Percentiles rank a stretch among this genome's conserved stretches.
Evolutionary conservation across 2,113 vertebrate species (phyloP).

Genomic region (Acanthisitta chloris): DNA sequence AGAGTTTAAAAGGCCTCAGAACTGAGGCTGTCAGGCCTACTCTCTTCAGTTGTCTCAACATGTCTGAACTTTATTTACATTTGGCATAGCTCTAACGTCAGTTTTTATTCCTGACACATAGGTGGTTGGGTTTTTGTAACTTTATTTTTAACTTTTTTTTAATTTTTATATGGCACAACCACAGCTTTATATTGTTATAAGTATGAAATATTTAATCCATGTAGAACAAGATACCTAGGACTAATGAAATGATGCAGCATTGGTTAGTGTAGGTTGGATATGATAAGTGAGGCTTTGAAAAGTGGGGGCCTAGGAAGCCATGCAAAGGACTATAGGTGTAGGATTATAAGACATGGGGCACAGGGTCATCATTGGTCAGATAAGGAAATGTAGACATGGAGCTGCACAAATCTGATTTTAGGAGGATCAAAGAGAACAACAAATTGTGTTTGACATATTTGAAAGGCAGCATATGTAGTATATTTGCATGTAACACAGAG

Average conservation of each 20-base stretch:
- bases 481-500: background rate
- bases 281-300: background rate
- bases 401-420: background rate
- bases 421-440: background rate
- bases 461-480: background rate
- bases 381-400: background rate
- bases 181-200: background rate
- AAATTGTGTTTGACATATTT: background rate
- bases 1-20: background rate
- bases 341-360: background rate
- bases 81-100: background rate
- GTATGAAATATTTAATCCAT: background rate
- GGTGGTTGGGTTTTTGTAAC: background rate
- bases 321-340: background rate
- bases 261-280: background rate
- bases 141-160: background rate
- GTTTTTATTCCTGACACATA: background rate
- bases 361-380: background rate
- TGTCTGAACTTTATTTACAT: background rate
- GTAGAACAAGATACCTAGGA: background rate
- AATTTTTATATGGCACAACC: background rate
- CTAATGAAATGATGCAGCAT: background rate
- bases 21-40: background rate
- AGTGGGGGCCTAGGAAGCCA: background rate
- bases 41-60: background rate